Conservation (phyloP, 37 sponge, comb jelly and placozoan species). For the Beroe forskalii region DNA sequence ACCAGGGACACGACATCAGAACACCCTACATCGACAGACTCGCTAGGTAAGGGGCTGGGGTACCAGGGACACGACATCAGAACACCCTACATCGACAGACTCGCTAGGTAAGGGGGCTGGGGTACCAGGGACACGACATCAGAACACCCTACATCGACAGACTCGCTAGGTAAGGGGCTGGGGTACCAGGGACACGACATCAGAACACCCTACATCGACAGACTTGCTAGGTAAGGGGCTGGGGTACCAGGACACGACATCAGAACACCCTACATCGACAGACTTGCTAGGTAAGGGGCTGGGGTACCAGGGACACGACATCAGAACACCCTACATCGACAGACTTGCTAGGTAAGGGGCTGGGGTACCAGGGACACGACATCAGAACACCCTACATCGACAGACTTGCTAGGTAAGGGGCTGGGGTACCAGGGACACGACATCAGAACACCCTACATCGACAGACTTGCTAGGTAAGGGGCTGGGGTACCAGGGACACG, state of each 20-base stretch:
- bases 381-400: conserved; percentile 46
- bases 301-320: background rate
- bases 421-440: background rate
- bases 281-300: too few species aligned
- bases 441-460: conserved; percentile 40
- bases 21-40: conserved; percentile 36
- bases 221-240: conserved; percentile 23
- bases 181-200: background rate
- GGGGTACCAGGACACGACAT: too few species aligned
- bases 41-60: conserved; percentile 30
- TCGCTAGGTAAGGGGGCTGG: too few species aligned
- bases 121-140: too few species aligned
- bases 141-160: too few species aligned
- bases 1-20: background rate
- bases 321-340: conserved; percentile 41
- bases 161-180: too few species aligned
- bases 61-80: background rate
- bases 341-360: conserved; percentile 14
- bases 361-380: background rate
- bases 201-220: conserved; percentile 32
- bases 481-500: background rate
- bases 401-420: conserved; percentile 10
- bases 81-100: conserved; percentile 29
- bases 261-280: too few species aligned
- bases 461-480: conserved; percentile 17